Evolutionary conservation across 2,888 invertebrate species (phyloP), one percentile per base, ranked within the genome.

Genomic region (Rotaria socialis): DNA sequence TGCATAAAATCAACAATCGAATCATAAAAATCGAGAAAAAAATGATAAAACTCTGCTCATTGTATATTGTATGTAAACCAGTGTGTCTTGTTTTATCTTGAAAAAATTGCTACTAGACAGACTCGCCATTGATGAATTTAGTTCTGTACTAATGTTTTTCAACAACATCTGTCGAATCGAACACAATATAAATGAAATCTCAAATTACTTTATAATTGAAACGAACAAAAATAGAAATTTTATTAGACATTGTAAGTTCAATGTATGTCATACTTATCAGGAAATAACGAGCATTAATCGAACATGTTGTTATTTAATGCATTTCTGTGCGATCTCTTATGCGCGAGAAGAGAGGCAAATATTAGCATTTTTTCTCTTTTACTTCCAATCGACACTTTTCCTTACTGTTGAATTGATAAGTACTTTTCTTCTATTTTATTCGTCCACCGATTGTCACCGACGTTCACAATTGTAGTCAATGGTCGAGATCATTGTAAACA

Each of bases 331-430:
- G 27, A 67, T 67, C 67, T 35, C 67, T 67, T 67, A 67, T 67
- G 67, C 67, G 3, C 67, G 27, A 35, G 14, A 16, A 16, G 35
- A 67, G 67, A 67, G 16, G 67, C 27, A 67, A 67, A 67, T 27
- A 67, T 67, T 67, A 67, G 67, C 60, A 27, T 67, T 67, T 67
- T 52, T 52, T 52, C 67, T 67, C 67, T 67, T 67, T 24, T 58
- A 24, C 24, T 58, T 58, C 58, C n/a, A 58, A 10, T 58, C n/a
- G 24, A 58, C 24, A 58, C 58, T 58, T n/a, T 58, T 14, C 24
- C 35, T 67, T 67, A 35, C 14, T 67, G 35, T 67, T 67, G 67
- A 67, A 27, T 67, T 67, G 35, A 67, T 35, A 67, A 67, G 27
- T 14, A 27, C 67, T 67, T 67, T 67, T 67, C 35, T 67, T 35